Percentiles rank a stretch among this genome's conserved stretches.
Conservation (phyloP, 2,113 vertebrate genomes). For the Lepidothrix coronata region DNA sequence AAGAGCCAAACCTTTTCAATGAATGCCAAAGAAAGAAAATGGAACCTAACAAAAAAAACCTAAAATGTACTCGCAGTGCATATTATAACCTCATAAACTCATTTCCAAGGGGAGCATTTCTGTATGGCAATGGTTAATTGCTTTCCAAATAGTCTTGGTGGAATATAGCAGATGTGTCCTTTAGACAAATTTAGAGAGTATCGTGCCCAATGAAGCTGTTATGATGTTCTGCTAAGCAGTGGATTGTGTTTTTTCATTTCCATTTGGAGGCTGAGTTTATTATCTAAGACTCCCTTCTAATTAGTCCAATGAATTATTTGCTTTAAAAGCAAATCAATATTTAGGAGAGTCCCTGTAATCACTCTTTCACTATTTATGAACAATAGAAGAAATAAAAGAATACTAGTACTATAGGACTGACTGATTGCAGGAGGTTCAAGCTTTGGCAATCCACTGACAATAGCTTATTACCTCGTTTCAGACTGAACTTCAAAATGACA, state of each 20-base stretch:
- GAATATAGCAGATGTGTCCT: neutral
- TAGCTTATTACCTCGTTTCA: neutral
- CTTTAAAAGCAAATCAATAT: neutral
- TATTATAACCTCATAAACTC: neutral
- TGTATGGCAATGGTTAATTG: slow-evolving; percentile 14
- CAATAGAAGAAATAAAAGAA: neutral
- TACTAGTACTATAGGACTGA: neutral
- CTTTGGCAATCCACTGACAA: neutral
- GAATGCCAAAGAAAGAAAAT: slow-evolving; percentile 4
- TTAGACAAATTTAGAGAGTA: neutral
- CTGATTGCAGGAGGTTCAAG: neutral
- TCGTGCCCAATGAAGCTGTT: neutral
- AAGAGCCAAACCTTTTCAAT: slow-evolving; percentile 5
- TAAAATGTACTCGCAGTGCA: neutral
- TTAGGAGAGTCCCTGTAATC: neutral
- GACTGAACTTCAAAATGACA: neutral
- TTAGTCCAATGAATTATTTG: neutral
- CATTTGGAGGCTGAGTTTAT: neutral
- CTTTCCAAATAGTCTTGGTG: neutral
- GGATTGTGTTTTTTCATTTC: neutral
- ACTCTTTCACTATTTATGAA: neutral
- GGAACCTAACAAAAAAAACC: neutral
- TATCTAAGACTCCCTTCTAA: neutral
- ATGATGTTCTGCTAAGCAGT: neutral
- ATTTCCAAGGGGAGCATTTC: neutral